Percentiles rank a stretch among this genome's conserved stretches.
Conservation (phyloP, 2,888 invertebrate genomes). For the Agrilus cyanescens region DNA sequence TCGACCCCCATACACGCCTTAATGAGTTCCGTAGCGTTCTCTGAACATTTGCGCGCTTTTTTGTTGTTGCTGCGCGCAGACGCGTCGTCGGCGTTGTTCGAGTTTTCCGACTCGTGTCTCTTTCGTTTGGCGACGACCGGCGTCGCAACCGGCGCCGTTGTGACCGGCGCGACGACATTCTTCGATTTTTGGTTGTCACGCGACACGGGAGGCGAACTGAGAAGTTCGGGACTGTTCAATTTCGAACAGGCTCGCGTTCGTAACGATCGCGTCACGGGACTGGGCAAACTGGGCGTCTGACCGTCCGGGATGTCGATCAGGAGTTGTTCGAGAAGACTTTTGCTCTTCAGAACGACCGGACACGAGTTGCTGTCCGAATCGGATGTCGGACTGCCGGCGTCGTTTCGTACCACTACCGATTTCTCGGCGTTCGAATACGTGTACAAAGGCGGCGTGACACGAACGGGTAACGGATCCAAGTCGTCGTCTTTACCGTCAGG, state of each 20-base stretch:
- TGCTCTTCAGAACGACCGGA: slow-evolving; percentile 37
- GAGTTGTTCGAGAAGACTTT: slow-evolving; percentile 62
- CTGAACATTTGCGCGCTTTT: slow-evolving; percentile 45
- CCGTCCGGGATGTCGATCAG: slow-evolving; percentile 68
- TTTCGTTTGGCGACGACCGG: slow-evolving; percentile 49
- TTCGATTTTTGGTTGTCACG: slow-evolving; percentile 10
- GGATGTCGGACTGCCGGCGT: slow-evolving; percentile 29
- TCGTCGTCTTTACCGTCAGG: slow-evolving; percentile 24
- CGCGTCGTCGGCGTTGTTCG: slow-evolving; percentile 42
- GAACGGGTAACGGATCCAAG: slow-evolving; percentile 53
- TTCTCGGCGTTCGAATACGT: slow-evolving; percentile 68
- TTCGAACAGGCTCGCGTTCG: slow-evolving; percentile 58
- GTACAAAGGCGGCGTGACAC: slow-evolving; percentile 62
- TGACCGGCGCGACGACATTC: slow-evolving; percentile 10
- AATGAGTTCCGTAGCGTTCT: slow-evolving; percentile 46
- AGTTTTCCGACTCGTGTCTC: slow-evolving; percentile 69
- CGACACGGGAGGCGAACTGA: slow-evolving; percentile 25
- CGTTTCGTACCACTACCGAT: slow-evolving; percentile 22
- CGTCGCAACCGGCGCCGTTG: slow-evolving; percentile 8
- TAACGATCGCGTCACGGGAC: slow-evolving; percentile 31
- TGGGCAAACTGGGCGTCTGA: slow-evolving; percentile 30
- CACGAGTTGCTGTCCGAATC: slow-evolving; percentile 24
- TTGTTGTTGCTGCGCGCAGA: slow-evolving; percentile 20
- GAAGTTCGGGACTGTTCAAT: slow-evolving; percentile 49
- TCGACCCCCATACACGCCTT: slow-evolving; percentile 29